These are phyloP conservation scores for Panorpa germanica DNA, from an alignment of 2,888 invertebrate genomes.

Conservation along the genomic window DNA sequence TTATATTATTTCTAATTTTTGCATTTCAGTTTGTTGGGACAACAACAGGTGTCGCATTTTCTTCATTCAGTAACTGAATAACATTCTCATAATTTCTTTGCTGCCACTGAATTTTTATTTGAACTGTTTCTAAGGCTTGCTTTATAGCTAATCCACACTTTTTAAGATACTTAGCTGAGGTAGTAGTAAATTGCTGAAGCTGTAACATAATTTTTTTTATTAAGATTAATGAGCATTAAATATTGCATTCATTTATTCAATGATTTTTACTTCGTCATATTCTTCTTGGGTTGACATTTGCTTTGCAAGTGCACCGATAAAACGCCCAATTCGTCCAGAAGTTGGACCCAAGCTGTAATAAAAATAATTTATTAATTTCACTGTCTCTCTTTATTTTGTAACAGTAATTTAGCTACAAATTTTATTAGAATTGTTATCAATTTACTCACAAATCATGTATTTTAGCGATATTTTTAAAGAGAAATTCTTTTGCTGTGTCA, in stretches of 20 bases:
- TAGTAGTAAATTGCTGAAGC: too few species aligned
- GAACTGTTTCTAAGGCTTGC: constrained; percentile 53
- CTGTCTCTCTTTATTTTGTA: constrained; percentile 2
- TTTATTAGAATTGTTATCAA: constrained; percentile 1
- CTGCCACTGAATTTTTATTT: constrained; percentile 62
- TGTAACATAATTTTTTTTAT: constrained; percentile 29
- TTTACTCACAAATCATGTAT: constrained; percentile 45
- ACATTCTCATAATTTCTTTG: constrained; percentile 26
- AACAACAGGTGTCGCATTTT: too few species aligned
- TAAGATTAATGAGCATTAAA: constrained; percentile 34
- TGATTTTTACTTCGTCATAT: constrained; percentile 21
- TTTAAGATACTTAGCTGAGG: constrained; percentile 37
- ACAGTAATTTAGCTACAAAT: not conserved
- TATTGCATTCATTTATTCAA: constrained; percentile 7
- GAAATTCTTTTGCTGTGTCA: constrained; percentile 49
- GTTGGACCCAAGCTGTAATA: constrained; percentile 27
- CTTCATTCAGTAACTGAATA: constrained; percentile 12
- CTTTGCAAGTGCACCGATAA: constrained; percentile 24
- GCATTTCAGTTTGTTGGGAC: too few species aligned
- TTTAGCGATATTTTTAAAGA: constrained; percentile 39
- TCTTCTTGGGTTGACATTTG: constrained; percentile 29
- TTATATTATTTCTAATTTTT: too few species aligned
- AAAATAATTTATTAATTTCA: constrained; percentile 9
- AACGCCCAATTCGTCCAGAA: constrained; percentile 24
- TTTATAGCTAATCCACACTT: constrained; percentile 46